Evolutionary conservation across 2,888 invertebrate genomes (phyloP).

Genomic region (Chesias legatella): DNA sequence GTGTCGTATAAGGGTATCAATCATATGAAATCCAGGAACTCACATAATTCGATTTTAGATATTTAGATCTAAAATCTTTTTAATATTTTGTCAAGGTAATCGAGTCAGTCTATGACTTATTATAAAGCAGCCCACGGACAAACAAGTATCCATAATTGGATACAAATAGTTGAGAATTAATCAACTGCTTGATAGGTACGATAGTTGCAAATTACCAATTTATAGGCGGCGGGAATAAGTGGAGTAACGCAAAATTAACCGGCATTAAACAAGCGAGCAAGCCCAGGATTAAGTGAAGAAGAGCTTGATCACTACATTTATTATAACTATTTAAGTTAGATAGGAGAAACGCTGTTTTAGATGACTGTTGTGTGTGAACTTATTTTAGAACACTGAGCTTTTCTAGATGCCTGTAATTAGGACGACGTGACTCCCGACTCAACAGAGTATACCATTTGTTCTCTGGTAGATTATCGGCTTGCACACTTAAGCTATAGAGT

Average conservation of each 20-base stretch:
- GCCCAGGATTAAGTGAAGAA: conserved; percentile 1
- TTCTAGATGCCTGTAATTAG: too few species aligned
- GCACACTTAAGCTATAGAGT: too few species aligned
- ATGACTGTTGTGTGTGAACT: too few species aligned
- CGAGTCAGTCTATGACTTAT: conserved; percentile 6
- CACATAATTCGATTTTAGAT: not conserved
- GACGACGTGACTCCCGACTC: too few species aligned
- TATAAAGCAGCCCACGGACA: conserved; percentile 9
- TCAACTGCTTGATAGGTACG: conserved; percentile 17
- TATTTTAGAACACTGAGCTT: too few species aligned
- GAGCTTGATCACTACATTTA: not conserved
- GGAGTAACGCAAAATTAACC: conserved; percentile 17
- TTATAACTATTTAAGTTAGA: too few species aligned
- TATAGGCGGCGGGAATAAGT: conserved; percentile 20
- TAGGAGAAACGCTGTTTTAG: too few species aligned
- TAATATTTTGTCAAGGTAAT: conserved; percentile 11
- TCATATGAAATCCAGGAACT: too few species aligned
- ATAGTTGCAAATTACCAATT: conserved; percentile 21
- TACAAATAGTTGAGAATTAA: conserved; percentile 17
- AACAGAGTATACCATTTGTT: too few species aligned
- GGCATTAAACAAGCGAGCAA: conserved; percentile 15
- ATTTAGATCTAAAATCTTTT: not conserved
- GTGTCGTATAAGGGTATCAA: too few species aligned
- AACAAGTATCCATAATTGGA: conserved; percentile 16
- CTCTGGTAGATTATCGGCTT: too few species aligned